phyloP scores from a whole-genome alignment of 2,888 invertebrate genomes.

The Nomada fucata region DNA sequence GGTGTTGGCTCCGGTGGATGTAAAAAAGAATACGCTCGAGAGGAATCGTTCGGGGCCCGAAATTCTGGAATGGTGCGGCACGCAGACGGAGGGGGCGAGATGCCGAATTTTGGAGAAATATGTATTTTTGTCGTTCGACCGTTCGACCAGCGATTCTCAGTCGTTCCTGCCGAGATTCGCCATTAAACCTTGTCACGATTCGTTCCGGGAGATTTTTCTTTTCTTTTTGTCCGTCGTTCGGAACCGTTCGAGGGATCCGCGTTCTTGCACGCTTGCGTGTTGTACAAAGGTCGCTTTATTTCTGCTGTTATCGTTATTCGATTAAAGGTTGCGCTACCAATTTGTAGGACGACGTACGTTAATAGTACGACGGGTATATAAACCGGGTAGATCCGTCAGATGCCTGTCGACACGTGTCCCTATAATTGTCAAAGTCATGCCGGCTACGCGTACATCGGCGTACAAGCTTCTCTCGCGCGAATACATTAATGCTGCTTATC shows the following conservation, averaged over 20 bases:
- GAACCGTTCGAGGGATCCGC: too few relatives aligned
- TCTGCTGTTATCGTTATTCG: too few relatives aligned
- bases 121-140: slow-evolving; percentile 35
- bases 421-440: too few relatives aligned
- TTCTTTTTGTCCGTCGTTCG: too few relatives aligned
- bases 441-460: too few relatives aligned
- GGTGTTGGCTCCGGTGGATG: slow-evolving; percentile 71
- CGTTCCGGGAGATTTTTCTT: too few relatives aligned
- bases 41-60: slow-evolving; percentile 29
- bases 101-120: slow-evolving; percentile 33
- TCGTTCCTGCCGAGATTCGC: slow-evolving; percentile 15
- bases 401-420: not conserved
- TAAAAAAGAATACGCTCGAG: slow-evolving; percentile 50
- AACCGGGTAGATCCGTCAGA: not conserved
- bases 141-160: slow-evolving; percentile 42
- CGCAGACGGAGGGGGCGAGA: not conserved
- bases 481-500: not conserved
- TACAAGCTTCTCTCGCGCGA: not conserved
- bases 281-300: too few relatives aligned
- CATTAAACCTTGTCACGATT: slow-evolving; percentile 5
- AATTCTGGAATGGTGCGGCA: slow-evolving; percentile 27
- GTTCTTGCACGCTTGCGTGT: too few relatives aligned
- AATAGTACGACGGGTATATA: not conserved
- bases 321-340: not conserved
- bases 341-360: not conserved